A percentile compares a stretch with the other conserved stretches of the same genome.
Evolutionary conservation across 1,140 invertebrate species (phyloP).

Genomic region (Ceratosolen fusciceps): DNA sequence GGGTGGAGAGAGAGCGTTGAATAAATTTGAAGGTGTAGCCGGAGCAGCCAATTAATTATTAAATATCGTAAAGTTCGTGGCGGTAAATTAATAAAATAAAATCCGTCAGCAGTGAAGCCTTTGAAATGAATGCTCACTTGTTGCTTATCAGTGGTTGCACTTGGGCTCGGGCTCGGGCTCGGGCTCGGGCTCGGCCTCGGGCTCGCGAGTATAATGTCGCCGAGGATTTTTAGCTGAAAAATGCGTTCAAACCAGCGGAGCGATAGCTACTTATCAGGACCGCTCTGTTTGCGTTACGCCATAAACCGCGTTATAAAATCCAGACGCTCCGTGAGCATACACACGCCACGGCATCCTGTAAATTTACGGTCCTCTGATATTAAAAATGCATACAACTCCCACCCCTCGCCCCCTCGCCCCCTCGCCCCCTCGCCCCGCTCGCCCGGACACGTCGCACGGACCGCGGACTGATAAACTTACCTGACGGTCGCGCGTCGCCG

Average conservation of each 20-base stretch:
- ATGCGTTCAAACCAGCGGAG: slow-evolving; percentile 66
- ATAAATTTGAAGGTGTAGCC: neutral
- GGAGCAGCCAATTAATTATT: slow-evolving; percentile 5
- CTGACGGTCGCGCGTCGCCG: slow-evolving; percentile 54
- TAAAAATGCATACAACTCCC: slow-evolving; percentile 63
- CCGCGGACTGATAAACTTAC: slow-evolving; percentile 58
- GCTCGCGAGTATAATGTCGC: slow-evolving; percentile 41
- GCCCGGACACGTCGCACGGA: slow-evolving; percentile 49
- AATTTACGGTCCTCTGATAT: slow-evolving; percentile 65
- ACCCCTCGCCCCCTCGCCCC: too few species aligned
- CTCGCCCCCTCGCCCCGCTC: too few species aligned
- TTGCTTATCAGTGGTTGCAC: slow-evolving; percentile 63
- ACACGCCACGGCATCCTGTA: slow-evolving; percentile 62
- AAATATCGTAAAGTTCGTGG: slow-evolving; percentile 38
- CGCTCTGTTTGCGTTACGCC: slow-evolving; percentile 65
- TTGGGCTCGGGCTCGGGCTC: too few species aligned
- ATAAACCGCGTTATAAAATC: slow-evolving; percentile 69
- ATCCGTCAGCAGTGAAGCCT: slow-evolving; percentile 36
- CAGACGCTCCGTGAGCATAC: slow-evolving; percentile 58
- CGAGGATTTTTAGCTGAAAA: slow-evolving; percentile 52
- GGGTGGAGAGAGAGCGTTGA: neutral
- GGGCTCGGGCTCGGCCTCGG: too few species aligned
- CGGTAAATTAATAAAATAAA: slow-evolving; percentile 45
- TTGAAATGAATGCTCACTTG: slow-evolving; percentile 55
- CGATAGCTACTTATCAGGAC: slow-evolving; percentile 70